Conservation (phyloP, 2,113 vertebrate genomes). For the Indicator indicator region DNA sequence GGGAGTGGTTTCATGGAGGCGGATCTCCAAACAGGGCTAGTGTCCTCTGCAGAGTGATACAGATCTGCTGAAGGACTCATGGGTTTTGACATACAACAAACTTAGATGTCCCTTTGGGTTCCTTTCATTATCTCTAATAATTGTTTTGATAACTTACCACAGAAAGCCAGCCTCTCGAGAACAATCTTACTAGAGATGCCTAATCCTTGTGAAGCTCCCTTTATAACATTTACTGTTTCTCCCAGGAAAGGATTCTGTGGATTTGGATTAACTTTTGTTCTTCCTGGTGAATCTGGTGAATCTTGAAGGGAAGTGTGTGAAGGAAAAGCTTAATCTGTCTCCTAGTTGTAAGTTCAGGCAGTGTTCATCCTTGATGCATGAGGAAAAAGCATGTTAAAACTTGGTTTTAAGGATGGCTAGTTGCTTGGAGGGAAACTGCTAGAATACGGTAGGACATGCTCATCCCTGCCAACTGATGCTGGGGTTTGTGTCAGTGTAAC, state of each 20-base stretch:
- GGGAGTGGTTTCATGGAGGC: neutral
- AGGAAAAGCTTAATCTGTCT: neutral
- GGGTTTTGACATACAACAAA: neutral
- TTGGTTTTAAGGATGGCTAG: neutral
- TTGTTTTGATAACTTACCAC: neutral
- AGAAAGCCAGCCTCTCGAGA: neutral
- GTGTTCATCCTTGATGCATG: neutral
- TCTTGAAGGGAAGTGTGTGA: neutral
- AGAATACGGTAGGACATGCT: neutral
- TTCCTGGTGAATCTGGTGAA: neutral
- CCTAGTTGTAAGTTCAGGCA: neutral
- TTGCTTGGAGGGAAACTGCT: fast-evolving
- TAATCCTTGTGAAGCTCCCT: neutral
- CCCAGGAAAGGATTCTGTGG: neutral
- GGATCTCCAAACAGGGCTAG: neutral
- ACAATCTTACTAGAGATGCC: neutral
- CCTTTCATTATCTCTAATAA: neutral
- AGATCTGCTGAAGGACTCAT: neutral
- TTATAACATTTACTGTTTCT: neutral
- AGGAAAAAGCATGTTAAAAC: neutral
- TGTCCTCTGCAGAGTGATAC: neutral
- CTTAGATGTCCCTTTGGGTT: neutral
- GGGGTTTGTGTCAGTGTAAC: neutral
- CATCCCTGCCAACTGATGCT: neutral
- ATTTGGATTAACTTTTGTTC: neutral